A percentile compares a stretch with the other conserved stretches of the same genome.
Conservation (phyloP, 2,113 vertebrate genomes). For the Phalacrocorax aristotelis region DNA sequence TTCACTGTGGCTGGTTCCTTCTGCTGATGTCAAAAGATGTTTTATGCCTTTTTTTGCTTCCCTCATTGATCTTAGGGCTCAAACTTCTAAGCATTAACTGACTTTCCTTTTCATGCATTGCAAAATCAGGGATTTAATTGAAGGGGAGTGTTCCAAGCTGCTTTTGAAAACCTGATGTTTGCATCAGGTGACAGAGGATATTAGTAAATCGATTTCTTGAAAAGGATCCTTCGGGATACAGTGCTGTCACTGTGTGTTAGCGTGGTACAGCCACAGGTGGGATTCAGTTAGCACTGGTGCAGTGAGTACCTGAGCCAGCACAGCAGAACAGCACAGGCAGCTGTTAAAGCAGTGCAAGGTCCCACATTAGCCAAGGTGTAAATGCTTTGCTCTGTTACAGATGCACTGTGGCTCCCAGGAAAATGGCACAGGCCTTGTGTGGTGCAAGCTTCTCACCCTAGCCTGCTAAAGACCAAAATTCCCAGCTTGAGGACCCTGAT, state of each 20-base stretch:
- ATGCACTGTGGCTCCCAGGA: neutral
- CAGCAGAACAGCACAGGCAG: neutral
- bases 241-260: neutral
- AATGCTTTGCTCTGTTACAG: neutral
- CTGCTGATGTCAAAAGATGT: neutral
- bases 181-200: neutral
- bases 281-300: neutral
- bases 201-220: neutral
- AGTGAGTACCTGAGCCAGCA: neutral
- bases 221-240: neutral
- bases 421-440: neutral
- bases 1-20: neutral
- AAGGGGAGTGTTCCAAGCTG: neutral
- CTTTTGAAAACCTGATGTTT: neutral
- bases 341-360: neutral
- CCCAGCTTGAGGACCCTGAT: neutral
- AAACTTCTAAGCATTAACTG: neutral
- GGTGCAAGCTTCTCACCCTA: neutral
- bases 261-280: neutral
- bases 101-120: neutral
- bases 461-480: neutral
- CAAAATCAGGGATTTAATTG: neutral
- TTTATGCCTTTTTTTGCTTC: neutral
- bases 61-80: neutral
- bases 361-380: neutral